These are phyloP conservation scores for Nasonovia ribisnigri DNA, from an alignment of 2,888 invertebrate genomes.

Conservation along the genomic window DNA sequence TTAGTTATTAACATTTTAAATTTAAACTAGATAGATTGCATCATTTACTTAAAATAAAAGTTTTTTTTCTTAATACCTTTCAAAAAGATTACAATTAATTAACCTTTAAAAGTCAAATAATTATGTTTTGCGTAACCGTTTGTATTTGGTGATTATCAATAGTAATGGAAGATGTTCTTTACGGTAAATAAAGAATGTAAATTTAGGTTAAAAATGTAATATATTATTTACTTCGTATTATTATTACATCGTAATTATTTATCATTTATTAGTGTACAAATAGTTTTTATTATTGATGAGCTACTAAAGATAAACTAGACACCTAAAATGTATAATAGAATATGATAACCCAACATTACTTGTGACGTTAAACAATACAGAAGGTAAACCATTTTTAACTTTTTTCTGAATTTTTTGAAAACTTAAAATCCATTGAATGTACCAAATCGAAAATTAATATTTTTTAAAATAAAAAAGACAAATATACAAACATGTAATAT, in stretches of 20 bases:
- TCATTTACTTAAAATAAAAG: not conserved
- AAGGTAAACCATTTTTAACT: not conserved
- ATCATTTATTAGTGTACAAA: not conserved
- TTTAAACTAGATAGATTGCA: not conserved
- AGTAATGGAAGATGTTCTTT: not conserved
- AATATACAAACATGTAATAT: not conserved
- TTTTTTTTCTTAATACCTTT: not conserved
- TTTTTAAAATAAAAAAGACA: not conserved
- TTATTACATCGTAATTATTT: not conserved
- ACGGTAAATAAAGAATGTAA: not conserved
- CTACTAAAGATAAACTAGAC: not conserved
- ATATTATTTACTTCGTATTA: not conserved
- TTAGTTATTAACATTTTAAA: not conserved
- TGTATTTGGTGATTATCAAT: not conserved
- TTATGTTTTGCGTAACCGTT: not conserved
- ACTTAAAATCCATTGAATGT: not conserved
- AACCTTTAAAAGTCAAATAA: slow-evolving; percentile 3
- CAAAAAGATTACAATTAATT: not conserved
- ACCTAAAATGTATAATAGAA: not conserved
- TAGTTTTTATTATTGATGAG: not conserved
- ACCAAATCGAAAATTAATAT: not conserved
- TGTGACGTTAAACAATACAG: not conserved
- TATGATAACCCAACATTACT: not conserved
- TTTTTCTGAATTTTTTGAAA: not conserved
- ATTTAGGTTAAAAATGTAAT: not conserved